Percentiles rank a stretch among this genome's conserved stretches.
phyloP scores from a whole-genome alignment of 1,140 invertebrate genomes.

The Apis florea region DNA sequence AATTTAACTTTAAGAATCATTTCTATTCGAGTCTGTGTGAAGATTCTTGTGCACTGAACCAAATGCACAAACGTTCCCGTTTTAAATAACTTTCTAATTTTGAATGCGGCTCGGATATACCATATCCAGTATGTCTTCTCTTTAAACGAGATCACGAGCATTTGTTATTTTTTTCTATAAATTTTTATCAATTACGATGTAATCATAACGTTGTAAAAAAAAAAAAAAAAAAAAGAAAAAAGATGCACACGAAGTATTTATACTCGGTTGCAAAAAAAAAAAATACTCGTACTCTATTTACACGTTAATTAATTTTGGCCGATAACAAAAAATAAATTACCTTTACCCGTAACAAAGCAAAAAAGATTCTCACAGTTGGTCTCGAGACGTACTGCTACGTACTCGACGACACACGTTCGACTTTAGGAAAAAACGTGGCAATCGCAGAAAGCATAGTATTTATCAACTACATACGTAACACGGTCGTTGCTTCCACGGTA shows the following conservation, averaged over 20 bases:
- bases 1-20: slow-evolving; percentile 4
- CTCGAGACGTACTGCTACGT: no score
- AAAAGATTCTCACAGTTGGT: no score
- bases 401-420: neutral
- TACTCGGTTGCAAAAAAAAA: no score
- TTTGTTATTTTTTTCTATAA: no score
- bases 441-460: neutral
- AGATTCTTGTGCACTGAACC: slow-evolving; percentile 51
- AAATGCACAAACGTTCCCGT: slow-evolving; percentile 50
- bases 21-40: slow-evolving; percentile 5
- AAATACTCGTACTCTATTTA: no score
- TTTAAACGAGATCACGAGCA: neutral
- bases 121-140: neutral
- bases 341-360: no score
- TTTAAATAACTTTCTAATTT: slow-evolving; percentile 54
- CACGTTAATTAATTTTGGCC: no score
- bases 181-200: no score
- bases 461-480: slow-evolving; percentile 1
- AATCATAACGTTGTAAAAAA: no score
- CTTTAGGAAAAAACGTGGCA: neutral
- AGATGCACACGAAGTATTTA: no score
- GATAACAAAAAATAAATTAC: no score
- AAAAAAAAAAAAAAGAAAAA: no score
- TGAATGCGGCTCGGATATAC: slow-evolving; percentile 15
- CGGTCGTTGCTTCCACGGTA: slow-evolving; percentile 42